Evolutionary conservation across 2,113 vertebrate genomes (phyloP).

Genomic region (Sander lucioperca): DNA sequence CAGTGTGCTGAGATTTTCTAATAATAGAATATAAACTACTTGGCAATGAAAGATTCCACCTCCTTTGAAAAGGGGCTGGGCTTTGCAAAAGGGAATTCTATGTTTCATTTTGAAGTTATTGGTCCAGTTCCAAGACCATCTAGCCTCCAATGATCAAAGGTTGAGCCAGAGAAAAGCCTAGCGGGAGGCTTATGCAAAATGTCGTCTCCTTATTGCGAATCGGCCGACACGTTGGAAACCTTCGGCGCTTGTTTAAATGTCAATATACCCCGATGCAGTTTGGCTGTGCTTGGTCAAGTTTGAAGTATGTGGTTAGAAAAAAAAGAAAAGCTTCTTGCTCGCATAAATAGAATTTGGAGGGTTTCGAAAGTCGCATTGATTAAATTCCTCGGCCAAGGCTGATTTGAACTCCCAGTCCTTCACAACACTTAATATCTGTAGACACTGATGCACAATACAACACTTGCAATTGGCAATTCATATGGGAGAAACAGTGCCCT

Average conservation of each 20-base stretch:
- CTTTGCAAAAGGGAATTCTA: constrained; percentile 76
- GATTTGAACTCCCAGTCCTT: constrained; percentile 18
- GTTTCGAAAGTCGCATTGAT: constrained; percentile 66
- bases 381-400: constrained; percentile 51
- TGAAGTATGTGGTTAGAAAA: constrained; percentile 70
- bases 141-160: constrained; percentile 86
- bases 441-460: constrained; percentile 2
- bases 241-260: constrained; percentile 75
- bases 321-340: constrained; percentile 40
- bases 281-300: constrained; percentile 76
- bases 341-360: constrained; percentile 53
- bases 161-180: constrained; percentile 78
- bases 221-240: constrained; percentile 67
- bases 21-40: constrained; percentile 80
- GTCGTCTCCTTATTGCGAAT: constrained; percentile 76
- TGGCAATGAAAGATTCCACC: constrained; percentile 75
- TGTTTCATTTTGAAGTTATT: constrained; percentile 86
- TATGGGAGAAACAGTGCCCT: not conserved
- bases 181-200: constrained; percentile 84
- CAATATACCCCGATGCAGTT: constrained; percentile 70
- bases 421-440: not conserved
- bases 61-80: constrained; percentile 65
- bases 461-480: not conserved
- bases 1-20: constrained; percentile 65
- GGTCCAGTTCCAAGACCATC: constrained; percentile 83